These are phyloP conservation scores for Diacarnus erythraeanus DNA, from an alignment of 37 sponge, comb jelly and placozoan species.

Conservation along the genomic window DNA sequence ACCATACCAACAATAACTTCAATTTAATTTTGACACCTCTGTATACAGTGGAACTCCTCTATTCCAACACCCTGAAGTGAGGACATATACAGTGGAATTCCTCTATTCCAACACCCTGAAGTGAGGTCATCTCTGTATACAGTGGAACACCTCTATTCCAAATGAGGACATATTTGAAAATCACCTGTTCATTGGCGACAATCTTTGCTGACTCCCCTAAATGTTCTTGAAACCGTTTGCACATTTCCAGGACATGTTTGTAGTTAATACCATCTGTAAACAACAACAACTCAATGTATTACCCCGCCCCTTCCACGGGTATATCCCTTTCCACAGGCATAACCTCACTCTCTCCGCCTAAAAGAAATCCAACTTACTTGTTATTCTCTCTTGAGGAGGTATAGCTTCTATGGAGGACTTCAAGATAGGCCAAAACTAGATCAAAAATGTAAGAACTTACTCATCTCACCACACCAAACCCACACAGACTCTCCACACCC, in stretches of 20 bases:
- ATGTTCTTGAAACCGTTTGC: slow-evolving; percentile 41
- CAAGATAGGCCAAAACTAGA: slow-evolving; percentile 68
- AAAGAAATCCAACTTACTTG: slow-evolving; percentile 36
- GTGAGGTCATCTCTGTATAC: background rate
- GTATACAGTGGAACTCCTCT: too few relatives aligned
- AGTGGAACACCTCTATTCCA: background rate
- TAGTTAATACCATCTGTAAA: slow-evolving; percentile 41
- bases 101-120: background rate
- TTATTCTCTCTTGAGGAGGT: slow-evolving; percentile 24
- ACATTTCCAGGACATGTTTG: slow-evolving; percentile 11
- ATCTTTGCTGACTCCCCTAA: slow-evolving; percentile 18
- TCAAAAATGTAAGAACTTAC: background rate
- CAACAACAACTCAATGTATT: background rate
- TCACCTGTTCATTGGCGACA: slow-evolving; percentile 40
- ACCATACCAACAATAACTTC: too few relatives aligned
- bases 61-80: background rate
- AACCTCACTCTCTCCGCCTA: too few relatives aligned
- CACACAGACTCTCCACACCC: too few relatives aligned
- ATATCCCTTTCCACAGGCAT: too few relatives aligned
- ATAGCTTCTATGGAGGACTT: slow-evolving; percentile 26
- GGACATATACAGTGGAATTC: background rate
- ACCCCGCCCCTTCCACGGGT: background rate
- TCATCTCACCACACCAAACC: background rate
- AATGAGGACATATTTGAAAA: background rate
- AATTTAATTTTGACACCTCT: too few relatives aligned